Percentiles rank a stretch among this genome's conserved stretches.
These are phyloP conservation scores for Crocuta crocuta DNA, from an alignment of 2,113 vertebrate genomes.

Conservation along the genomic window DNA sequence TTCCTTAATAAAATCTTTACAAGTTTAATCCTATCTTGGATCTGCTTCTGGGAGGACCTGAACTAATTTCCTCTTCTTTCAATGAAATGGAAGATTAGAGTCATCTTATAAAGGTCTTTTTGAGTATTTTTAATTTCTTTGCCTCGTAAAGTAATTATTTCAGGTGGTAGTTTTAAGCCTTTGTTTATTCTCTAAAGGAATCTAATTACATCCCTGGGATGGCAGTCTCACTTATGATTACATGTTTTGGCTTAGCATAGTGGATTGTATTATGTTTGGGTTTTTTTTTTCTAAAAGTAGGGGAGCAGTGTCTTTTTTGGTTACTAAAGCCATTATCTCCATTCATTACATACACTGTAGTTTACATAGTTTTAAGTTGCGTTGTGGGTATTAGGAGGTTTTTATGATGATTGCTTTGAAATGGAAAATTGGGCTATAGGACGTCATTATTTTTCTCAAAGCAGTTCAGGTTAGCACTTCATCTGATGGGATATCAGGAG, in stretches of 20 bases:
- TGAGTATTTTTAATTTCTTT: not conserved
- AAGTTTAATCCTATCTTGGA: conserved; percentile 1
- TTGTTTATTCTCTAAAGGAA: not conserved
- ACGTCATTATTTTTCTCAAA: not conserved
- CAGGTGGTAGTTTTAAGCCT: conserved; percentile 23
- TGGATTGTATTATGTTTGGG: not conserved
- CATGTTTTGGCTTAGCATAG: not conserved
- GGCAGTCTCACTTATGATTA: not conserved
- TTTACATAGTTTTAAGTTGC: not conserved
- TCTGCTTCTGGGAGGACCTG: not conserved
- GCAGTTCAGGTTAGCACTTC: not conserved
- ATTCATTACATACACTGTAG: not conserved
- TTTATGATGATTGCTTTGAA: conserved; percentile 21
- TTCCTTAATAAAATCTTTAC: conserved; percentile 29
- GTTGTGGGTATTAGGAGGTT: not conserved
- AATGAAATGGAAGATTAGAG: not conserved
- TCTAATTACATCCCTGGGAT: not conserved
- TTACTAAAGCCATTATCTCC: not conserved
- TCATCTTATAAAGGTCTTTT: conserved; percentile 41
- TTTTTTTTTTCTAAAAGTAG: not conserved
- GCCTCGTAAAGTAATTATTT: conserved; percentile 54
- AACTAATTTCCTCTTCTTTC: not conserved
- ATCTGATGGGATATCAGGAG: too few relatives aligned
- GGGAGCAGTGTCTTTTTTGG: not conserved
- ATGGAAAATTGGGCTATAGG: not conserved